Evolutionary conservation across 2,888 invertebrate genomes (phyloP), one percentile per base, ranked within the genome.

Genomic region (Cosmia pyralina): DNA sequence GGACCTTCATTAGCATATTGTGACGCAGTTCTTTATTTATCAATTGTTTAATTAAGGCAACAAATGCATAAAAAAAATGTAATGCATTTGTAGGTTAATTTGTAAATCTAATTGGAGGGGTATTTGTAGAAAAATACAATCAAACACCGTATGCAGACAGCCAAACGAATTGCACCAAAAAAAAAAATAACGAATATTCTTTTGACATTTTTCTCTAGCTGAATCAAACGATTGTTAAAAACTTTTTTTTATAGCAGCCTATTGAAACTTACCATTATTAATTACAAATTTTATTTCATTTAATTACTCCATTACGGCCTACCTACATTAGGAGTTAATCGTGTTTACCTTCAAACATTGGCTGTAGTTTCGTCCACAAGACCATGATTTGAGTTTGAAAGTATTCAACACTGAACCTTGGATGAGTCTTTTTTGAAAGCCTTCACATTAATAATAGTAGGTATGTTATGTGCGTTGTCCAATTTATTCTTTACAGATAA

Each of bases 1-100:
- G 67, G 57, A 48, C 63, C 59, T 60, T 64, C 52, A n/a, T 67
- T 59, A 13, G 44, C 19, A 44, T 38, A 55, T 22, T 59, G 55
- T 38, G 57, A 38, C 64, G 69, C 41, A 58, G 58, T 71, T 57
- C 48, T 34, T 57, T 58, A 19, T 34, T 28, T 28, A 41, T 50
- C 10, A n/a, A 1, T 60, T 41, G 2, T 50, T n/a, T 19, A 50
- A 58, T 71, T 68, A n/a, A 6, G 6, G 11, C 13, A 28, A 17
- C 38, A 38, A 67, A 46, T 57, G 44, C 17, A 57, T 46, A n/a
- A n/a, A n/a, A n/a, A n/a, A n/a, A n/a, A n/a, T n/a, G n/a, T n/a
- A n/a, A n/a, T n/a, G n/a, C n/a, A n/a, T n/a, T n/a, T n/a, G n/a
- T n/a, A n/a, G n/a, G n/a, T n/a, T n/a, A n/a, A n/a, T 58, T 41